Evolutionary conservation across 1,140 invertebrate species (phyloP), one percentile per base, ranked within the genome.

Genomic region (Drosophila dunni): DNA sequence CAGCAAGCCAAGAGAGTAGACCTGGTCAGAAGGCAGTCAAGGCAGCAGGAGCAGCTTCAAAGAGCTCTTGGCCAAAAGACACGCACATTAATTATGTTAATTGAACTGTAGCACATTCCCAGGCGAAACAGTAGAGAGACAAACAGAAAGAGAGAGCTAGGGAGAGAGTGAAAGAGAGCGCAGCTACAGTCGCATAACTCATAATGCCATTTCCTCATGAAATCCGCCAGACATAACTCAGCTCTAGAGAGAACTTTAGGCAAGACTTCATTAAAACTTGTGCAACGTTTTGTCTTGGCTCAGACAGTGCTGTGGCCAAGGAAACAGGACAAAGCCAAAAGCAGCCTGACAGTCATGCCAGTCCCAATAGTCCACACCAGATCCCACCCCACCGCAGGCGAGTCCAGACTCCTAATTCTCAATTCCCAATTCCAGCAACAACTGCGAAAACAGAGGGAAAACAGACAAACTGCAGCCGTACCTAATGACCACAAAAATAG

Each of bases 401-500:
- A 53, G 50, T 8, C 20, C 38, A 29, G 36, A 10, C 36, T 38
- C 36, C 36, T 8, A 38, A 38, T 38, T 42, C 11, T 10, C 53
- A 57, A 57, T 53, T 17, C 45, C 54, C 48, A n/a, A 57, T 57
- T 38, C 36, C 36, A 57, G 17, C 9, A 38, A 36, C 13, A 63
- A 51, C 46, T 29, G 45, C 45, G 45, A 50, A 60, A 61, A 70
- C 38, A 54, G 67, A 48, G 44, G n/a, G 36, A 70, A 75, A 76
- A 71, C 70, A 75, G 73, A 76, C 80, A 65, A 78, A 68, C 78
- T 84, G 82, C 74, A 85, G 78, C 72, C 62, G 38, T 63, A 78
- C 81, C 81, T 84, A 84, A 84, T 84, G 81, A 84, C 81, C 62
- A 84, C 81, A 85, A 84, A 84, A 81, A 85, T 84, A 84, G 81